Base-by-base conservation (phyloP, 2,113 vertebrate species). In the Drymodes brunneopygia region DNA sequence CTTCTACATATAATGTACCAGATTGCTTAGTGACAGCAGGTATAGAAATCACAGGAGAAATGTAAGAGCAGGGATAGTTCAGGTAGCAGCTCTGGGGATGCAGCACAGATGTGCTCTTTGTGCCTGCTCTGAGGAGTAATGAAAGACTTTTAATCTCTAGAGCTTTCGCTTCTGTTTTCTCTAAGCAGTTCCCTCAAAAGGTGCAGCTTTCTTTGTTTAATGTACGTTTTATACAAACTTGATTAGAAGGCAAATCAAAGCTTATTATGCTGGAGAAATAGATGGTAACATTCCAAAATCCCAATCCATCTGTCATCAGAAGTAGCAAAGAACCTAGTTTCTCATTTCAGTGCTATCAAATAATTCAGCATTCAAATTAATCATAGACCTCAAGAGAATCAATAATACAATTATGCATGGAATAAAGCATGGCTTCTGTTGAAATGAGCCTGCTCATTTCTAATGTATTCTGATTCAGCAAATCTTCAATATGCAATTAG, bases 321-420 rank as follows among this genome's bases (percentile, higher is more conserved):
- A 64, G 58, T 36, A 84, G n/a, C 33, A 60, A 75, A 36, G 9
- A 36, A 57, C 21, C 38, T 27, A 53, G 20, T 62, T 38, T 74
- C 14, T 79, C 36, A n/a, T 66, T 91, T 91, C 35, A 70, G 3
- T 60, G 51, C 35, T 3, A 7, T 51, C 44, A 87, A 81, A 48
- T 72, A 74, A 89, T 74, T 89, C n/a, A 23, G 13, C 73, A 72
- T 60, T 95, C 57, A 77, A 15, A 90, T 78, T 67, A 79, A 85
- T 75, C 22, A 19, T 5, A 77, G 40, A 75, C 70, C 10, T 72
- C 45, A 36, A 36, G 36, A 87, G 94, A 90, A 77, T 38, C 8
- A 53, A 19, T 85, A 67, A 53, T 66, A 48, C 20, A 88, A 3
- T 62, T 73, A 54, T 72, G 9, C 23, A 15, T 61, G 20, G 77